phyloP scores from a whole-genome alignment of 2,888 invertebrate genomes.

The Leptarthrus brevirostris region DNA sequence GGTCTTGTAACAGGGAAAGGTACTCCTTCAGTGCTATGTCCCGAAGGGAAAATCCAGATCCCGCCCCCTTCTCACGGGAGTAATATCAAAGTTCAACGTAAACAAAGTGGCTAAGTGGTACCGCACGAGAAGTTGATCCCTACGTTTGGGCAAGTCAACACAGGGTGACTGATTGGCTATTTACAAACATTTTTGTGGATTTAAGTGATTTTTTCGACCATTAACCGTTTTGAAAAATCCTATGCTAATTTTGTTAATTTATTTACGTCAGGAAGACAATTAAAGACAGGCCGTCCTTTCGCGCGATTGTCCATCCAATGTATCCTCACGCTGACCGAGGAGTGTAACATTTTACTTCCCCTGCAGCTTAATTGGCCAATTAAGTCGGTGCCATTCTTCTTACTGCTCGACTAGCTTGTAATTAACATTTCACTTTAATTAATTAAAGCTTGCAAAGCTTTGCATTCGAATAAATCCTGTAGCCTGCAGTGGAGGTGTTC shows the following conservation, averaged over 20 bases:
- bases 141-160: not conserved
- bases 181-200: not conserved
- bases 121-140: not conserved
- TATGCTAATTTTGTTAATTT: no score
- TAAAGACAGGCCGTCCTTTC: no score
- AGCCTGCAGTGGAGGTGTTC: slow-evolving; percentile 3
- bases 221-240: no score
- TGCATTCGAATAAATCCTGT: slow-evolving; percentile 18
- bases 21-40: not conserved
- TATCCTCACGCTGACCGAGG: not conserved
- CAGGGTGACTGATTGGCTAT: slow-evolving; percentile 4
- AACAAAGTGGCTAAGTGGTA: not conserved
- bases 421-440: slow-evolving; percentile 55
- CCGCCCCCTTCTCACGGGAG: not conserved
- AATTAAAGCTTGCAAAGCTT: slow-evolving; percentile 49
- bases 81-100: not conserved
- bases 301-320: not conserved
- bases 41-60: not conserved
- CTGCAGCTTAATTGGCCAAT: slow-evolving; percentile 48
- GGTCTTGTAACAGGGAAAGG: not conserved
- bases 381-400: slow-evolving; percentile 53
- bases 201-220: not conserved
- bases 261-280: no score
- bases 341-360: not conserved
- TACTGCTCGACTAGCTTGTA: slow-evolving; percentile 47